phyloP scores from a whole-genome alignment of 2,888 invertebrate species.

The Xanthorhoe designata region DNA sequence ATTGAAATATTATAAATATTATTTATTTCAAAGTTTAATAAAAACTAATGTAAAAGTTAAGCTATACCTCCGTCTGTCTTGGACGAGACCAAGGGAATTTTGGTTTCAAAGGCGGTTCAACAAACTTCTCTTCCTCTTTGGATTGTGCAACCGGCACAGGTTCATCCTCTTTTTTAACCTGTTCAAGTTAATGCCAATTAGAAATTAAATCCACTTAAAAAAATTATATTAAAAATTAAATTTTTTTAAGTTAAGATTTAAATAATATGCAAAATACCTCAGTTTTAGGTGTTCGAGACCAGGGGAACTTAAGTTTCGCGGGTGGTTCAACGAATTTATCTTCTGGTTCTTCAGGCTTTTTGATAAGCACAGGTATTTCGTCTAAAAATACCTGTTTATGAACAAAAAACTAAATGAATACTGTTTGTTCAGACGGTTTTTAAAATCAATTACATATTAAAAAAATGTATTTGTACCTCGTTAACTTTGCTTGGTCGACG shows the following conservation, averaged over 20 bases:
- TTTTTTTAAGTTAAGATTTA: too few relatives aligned
- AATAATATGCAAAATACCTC: conserved; percentile 17
- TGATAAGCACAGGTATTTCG: conserved; percentile 21
- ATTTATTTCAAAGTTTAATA: background rate
- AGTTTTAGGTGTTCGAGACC: conserved; percentile 41
- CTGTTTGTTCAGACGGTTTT: background rate
- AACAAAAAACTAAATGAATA: conserved; percentile 3
- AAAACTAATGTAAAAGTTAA: background rate
- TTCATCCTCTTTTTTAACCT: conserved; percentile 43
- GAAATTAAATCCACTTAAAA: background rate
- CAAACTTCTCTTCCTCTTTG: conserved; percentile 31
- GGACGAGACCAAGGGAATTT: conserved; percentile 41
- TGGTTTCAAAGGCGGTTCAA: conserved; percentile 39
- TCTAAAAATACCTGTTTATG: conserved; percentile 43
- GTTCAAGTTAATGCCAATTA: conserved; percentile 30
- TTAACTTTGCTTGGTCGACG: conserved; percentile 40
- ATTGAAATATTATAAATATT: background rate
- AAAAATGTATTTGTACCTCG: conserved; percentile 37
- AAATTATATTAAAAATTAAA: too few relatives aligned
- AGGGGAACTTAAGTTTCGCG: conserved; percentile 43
- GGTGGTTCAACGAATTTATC: conserved; percentile 33
- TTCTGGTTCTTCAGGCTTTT: conserved; percentile 22
- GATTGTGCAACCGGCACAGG: conserved; percentile 21
- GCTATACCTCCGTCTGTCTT: conserved; percentile 52
- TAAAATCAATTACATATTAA: background rate